Base-by-base conservation (phyloP, 2,888 invertebrate species). In the Diarsia dahlii region DNA sequence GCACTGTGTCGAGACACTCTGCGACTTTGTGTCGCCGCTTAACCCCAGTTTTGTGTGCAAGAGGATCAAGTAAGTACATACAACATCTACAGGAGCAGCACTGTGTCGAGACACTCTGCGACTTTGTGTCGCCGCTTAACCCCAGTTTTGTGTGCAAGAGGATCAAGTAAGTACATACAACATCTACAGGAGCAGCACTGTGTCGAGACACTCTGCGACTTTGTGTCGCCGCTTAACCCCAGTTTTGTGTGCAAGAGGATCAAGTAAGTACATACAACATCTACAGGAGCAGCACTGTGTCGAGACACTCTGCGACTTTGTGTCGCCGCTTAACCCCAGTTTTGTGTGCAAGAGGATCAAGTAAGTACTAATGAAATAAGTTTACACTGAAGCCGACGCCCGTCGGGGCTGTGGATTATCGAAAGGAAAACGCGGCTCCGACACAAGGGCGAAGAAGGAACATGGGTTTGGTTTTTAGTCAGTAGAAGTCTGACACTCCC, bases 301-400 rank as follows among this genome's bases (percentile, higher is more conserved):
- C 69, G 98, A 98, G 82, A 97, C 97, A 23, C 97, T 99, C 62
- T 97, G 97, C 20, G 97, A 98, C 85, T 97, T 99, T 81, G 97
- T 98, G 46, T 99, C 98, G 92, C 99, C 99, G 0, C 96, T 99
- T 78, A 98, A 99, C 94, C 99, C 99, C 0, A 98, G 98, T 90
- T 98, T 98, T 93, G 97, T 98, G 78, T 98, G 98, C 94, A 98
- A 97, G 90, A 96, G 97, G 81, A 97, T 99, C 76, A 98, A 97
- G 98, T 98, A 92, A 93, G 94, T 91, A 28, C 2, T 60, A 34
- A 58, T 63, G 1, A 64, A 56, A 76, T 58, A 65, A 56, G 28
- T 20, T 23, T 52, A 39, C 64, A 60, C 68, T n/a, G 74, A 64
- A n/a, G n/a, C n/a, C n/a, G n/a, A n/a, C n/a, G n/a, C n/a, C n/a